Percentiles rank a stretch among this genome's conserved stretches.
Conservation (phyloP, 2,888 invertebrate species). For the Drosophila borborema region DNA sequence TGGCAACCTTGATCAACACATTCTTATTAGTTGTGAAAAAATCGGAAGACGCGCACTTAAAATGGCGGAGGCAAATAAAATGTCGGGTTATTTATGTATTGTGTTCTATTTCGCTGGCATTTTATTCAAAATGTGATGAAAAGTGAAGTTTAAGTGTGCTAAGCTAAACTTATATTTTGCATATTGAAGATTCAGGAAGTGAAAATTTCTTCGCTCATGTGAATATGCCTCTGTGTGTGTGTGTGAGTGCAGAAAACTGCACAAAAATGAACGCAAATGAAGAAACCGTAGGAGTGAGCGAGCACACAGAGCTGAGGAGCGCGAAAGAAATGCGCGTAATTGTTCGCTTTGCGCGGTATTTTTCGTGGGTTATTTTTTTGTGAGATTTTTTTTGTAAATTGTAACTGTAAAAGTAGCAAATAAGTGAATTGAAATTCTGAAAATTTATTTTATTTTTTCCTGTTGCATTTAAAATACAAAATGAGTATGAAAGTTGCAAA, state of each 20-base stretch:
- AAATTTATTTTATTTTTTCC: neutral
- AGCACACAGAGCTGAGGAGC: neutral
- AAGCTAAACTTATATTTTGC: neutral
- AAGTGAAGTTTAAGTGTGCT: neutral
- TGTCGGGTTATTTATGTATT: neutral
- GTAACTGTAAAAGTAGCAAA: constrained; percentile 3
- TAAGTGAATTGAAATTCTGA: neutral
- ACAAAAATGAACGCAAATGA: neutral
- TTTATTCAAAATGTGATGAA: neutral
- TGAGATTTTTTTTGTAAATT: neutral
- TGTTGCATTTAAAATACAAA: neutral
- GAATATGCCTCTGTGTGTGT: neutral
- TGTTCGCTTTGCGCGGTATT: neutral
- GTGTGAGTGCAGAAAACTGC: neutral
- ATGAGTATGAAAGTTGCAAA: neutral
- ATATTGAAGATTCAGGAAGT: neutral
- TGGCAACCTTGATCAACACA: neutral
- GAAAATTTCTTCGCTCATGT: neutral
- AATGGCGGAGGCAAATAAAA: neutral
- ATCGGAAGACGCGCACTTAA: neutral
- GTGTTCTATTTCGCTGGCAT: neutral
- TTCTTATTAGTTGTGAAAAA: neutral
- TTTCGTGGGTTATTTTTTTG: neutral
- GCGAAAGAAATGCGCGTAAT: neutral
- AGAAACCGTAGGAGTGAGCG: neutral